A percentile compares a stretch with the other conserved stretches of the same genome.
These are phyloP conservation scores for Rousettus madagascariensis DNA, from an alignment of 2,797 vertebrate species.

Conservation along the genomic window DNA sequence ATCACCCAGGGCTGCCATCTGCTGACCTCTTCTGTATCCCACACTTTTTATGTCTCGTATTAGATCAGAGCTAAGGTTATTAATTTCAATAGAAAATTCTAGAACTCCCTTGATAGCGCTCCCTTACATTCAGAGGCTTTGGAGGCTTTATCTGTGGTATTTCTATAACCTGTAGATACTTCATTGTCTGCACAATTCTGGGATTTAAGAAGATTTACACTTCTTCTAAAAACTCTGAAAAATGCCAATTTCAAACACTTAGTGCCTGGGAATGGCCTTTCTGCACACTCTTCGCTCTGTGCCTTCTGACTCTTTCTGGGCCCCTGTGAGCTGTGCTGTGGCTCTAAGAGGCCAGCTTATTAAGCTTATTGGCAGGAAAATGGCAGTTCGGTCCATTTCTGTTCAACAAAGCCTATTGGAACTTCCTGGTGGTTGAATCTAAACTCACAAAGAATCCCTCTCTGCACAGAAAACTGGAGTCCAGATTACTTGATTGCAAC, in stretches of 20 bases:
- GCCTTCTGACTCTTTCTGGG: background rate
- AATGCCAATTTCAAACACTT: background rate
- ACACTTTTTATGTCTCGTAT: background rate
- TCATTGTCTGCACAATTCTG: background rate
- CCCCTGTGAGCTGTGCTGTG: background rate
- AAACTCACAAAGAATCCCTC: background rate
- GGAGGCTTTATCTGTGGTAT: background rate
- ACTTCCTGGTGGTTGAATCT: background rate
- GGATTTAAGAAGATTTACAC: background rate
- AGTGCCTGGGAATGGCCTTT: background rate
- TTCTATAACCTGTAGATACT: background rate
- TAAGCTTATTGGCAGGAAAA: background rate
- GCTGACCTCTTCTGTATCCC: constrained; percentile 52
- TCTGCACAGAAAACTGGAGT: background rate
- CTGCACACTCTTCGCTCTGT: background rate
- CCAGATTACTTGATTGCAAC: background rate
- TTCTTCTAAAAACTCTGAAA: constrained; percentile 33
- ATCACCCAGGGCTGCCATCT: constrained; percentile 66
- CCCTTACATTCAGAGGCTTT: background rate
- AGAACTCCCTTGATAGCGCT: background rate
- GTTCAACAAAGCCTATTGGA: background rate
- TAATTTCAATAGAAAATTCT: background rate
- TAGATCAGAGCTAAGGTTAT: background rate
- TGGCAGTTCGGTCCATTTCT: background rate
- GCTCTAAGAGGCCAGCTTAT: background rate